Conservation (phyloP, 2,113 vertebrate genomes). For the Aspiorhynchus laticeps region DNA sequence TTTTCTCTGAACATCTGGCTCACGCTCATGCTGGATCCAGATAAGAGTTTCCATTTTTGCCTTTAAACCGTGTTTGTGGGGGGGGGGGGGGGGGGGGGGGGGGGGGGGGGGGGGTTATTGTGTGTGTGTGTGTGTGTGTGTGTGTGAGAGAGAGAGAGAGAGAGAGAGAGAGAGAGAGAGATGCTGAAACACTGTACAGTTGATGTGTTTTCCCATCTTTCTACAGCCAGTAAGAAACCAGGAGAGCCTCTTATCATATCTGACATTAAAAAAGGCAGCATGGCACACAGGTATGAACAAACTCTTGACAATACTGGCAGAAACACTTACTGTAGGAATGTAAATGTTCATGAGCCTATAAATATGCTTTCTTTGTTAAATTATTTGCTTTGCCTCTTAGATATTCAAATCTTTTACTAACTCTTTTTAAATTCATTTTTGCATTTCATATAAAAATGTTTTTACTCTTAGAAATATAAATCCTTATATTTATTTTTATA, state of each 20-base stretch:
- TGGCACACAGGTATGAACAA: slow-evolving; percentile 88
- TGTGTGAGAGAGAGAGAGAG: too few species aligned
- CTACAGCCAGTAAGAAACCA: slow-evolving; percentile 88
- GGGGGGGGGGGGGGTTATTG: too few species aligned
- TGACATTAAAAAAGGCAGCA: slow-evolving; percentile 96
- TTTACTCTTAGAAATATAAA: background rate
- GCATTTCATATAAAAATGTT: background rate
- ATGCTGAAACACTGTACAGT: background rate
- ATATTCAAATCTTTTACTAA: background rate
- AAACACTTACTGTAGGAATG: background rate
- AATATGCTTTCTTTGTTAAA: background rate
- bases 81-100: too few species aligned
- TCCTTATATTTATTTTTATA: background rate
- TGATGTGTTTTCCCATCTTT: slow-evolving; percentile 45
- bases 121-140: slow-evolving; percentile 22
- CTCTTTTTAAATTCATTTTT: background rate
- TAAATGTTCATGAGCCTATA: background rate
- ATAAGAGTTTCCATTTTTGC: background rate
- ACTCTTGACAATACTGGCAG: slow-evolving; percentile 27
- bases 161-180: too few species aligned
- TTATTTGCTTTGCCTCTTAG: background rate
- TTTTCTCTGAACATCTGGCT: slow-evolving; percentile 1
- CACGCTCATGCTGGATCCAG: background rate
- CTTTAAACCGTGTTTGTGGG: background rate
- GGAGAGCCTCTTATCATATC: slow-evolving; percentile 96